A percentile compares a stretch with the other conserved stretches of the same genome.
Conservation (phyloP, 2,797 vertebrate species). For the Parauchenoglanis ngamensis region DNA sequence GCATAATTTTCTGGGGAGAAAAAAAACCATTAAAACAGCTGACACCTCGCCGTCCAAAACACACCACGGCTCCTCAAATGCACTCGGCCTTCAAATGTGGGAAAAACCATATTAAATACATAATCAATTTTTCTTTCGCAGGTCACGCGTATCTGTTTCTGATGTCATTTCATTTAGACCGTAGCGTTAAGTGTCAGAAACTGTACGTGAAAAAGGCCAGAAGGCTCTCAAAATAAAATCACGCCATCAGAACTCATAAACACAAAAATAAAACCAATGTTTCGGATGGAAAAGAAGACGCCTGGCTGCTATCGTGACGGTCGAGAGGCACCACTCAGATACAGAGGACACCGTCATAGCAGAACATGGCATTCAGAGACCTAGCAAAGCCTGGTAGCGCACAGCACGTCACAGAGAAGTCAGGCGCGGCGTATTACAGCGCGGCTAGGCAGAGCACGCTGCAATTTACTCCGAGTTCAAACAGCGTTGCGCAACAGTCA, state of each 20-base stretch:
- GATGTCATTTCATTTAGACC: background rate
- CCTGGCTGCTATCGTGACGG: background rate
- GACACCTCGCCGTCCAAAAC: background rate
- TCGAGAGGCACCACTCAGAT: no score
- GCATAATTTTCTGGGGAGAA: background rate
- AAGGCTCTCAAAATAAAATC: background rate
- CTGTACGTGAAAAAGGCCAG: background rate
- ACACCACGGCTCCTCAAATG: background rate
- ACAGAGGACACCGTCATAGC: background rate
- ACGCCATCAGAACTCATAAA: background rate
- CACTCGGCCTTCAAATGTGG: background rate
- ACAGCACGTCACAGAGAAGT: background rate
- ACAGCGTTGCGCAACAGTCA: background rate
- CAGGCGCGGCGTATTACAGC: background rate
- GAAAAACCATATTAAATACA: background rate
- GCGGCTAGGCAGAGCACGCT: background rate
- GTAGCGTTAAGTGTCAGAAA: background rate
- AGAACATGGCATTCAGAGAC: background rate
- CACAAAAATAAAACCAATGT: background rate
- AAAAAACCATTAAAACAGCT: background rate
- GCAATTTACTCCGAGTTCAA: conserved; percentile 19
- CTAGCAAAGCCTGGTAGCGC: background rate
- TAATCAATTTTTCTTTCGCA: background rate
- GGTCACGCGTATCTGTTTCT: background rate
- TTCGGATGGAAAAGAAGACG: background rate